These are phyloP conservation scores for Balaeniceps rex DNA, from an alignment of 2,113 vertebrate species.

Conservation along the genomic window DNA sequence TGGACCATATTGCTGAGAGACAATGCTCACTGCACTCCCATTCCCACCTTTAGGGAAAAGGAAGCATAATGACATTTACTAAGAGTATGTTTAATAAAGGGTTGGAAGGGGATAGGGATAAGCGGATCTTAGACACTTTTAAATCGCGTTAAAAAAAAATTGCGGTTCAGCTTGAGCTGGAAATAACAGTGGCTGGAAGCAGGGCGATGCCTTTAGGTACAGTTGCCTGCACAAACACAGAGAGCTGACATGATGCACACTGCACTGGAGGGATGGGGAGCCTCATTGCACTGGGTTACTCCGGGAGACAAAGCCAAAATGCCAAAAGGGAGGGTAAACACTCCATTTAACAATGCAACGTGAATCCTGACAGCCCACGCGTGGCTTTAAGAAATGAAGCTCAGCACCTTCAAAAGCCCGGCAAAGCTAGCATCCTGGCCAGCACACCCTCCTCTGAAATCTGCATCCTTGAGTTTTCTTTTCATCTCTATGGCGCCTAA, in stretches of 20 bases:
- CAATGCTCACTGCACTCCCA: neutral
- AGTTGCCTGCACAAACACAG: neutral
- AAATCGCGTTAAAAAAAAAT: neutral
- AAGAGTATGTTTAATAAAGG: slow-evolving; percentile 46
- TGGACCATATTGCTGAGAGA: neutral
- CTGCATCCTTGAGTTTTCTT: neutral
- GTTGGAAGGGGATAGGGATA: slow-evolving; percentile 8
- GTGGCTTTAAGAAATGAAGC: neutral
- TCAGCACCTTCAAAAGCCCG: neutral
- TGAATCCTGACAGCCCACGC: neutral
- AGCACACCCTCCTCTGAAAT: neutral
- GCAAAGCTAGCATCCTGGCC: neutral
- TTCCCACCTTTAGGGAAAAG: neutral
- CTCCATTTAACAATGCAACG: neutral
- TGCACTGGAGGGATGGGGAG: neutral
- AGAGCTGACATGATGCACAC: neutral
- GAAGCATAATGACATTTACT: slow-evolving; percentile 27
- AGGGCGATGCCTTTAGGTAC: neutral
- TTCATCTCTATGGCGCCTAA: neutral
- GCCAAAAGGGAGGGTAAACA: neutral
- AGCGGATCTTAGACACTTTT: neutral
- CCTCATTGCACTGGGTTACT: neutral
- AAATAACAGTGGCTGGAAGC: neutral
- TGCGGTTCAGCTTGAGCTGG: neutral
- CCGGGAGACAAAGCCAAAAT: neutral